phyloP scores from a whole-genome alignment of 2,888 invertebrate genomes.

The Endotricha flammealis region DNA sequence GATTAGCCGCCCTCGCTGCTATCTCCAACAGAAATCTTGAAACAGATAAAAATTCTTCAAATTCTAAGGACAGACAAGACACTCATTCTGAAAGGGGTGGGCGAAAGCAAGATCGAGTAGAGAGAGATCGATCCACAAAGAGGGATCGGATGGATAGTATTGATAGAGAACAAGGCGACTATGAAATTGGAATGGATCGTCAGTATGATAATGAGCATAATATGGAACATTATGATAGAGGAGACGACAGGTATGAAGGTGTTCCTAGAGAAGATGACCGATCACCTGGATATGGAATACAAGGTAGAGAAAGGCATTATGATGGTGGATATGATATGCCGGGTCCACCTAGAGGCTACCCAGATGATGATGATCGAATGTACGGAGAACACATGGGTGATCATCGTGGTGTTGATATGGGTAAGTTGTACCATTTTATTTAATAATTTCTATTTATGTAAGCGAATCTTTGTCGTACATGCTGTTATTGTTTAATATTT shows the following conservation, averaged over 20 bases:
- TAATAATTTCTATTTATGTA: too few relatives aligned
- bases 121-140: slow-evolving; percentile 73
- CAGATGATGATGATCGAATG: slow-evolving; percentile 75
- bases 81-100: slow-evolving; percentile 67
- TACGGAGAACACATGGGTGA: slow-evolving; percentile 69
- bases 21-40: slow-evolving; percentile 68
- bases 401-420: slow-evolving; percentile 63
- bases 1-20: slow-evolving; percentile 78
- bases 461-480: too few relatives aligned
- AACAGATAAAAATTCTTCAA: slow-evolving; percentile 63
- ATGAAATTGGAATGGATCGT: slow-evolving; percentile 62
- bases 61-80: slow-evolving; percentile 69
- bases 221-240: slow-evolving; percentile 72
- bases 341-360: slow-evolving; percentile 68
- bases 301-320: slow-evolving; percentile 66
- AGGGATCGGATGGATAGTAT: slow-evolving; percentile 66
- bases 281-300: slow-evolving; percentile 61
- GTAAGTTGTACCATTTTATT: too few relatives aligned
- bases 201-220: slow-evolving; percentile 68
- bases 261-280: slow-evolving; percentile 63
- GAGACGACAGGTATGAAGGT: slow-evolving; percentile 65
- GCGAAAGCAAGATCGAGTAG: slow-evolving; percentile 66
- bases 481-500: slow-evolving; percentile 5
- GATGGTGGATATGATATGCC: slow-evolving; percentile 66
- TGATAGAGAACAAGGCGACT: slow-evolving; percentile 69